phyloP scores from a whole-genome alignment of 1,140 invertebrate species.

The Colletes latitarsis region DNA sequence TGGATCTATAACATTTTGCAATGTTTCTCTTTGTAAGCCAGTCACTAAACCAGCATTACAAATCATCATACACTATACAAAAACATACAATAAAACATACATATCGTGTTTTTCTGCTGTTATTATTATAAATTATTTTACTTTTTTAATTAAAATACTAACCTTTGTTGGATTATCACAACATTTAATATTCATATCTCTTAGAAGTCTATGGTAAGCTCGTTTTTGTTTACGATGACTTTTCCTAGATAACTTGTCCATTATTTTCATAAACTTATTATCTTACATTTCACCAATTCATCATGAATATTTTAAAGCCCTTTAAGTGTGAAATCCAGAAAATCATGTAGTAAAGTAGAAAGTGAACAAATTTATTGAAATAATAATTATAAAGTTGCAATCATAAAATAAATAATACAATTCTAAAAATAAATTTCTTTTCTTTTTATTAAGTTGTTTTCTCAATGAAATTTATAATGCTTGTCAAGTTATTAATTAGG shows the following conservation, averaged over 20 bases:
- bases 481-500: background rate
- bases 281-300: too few species aligned
- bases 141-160: slow-evolving; percentile 29
- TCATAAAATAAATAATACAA: too few species aligned
- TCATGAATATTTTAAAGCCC: too few species aligned
- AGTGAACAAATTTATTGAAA: background rate
- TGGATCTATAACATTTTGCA: slow-evolving; percentile 81
- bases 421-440: too few species aligned
- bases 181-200: slow-evolving; percentile 79
- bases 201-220: slow-evolving; percentile 76
- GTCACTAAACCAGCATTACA: slow-evolving; percentile 90
- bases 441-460: too few species aligned
- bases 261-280: background rate
- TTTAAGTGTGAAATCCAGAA: too few species aligned
- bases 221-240: slow-evolving; percentile 78
- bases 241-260: slow-evolving; percentile 66
- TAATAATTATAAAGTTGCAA: background rate
- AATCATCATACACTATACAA: slow-evolving; percentile 83
- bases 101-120: slow-evolving; percentile 22
- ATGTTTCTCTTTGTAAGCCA: slow-evolving; percentile 84
- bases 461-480: background rate
- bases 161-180: slow-evolving; percentile 76
- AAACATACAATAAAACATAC: slow-evolving; percentile 59
- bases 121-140: background rate
- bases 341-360: too few species aligned